Base-by-base conservation (phyloP, 2,888 invertebrate species). In the Isotomurus palustris region DNA sequence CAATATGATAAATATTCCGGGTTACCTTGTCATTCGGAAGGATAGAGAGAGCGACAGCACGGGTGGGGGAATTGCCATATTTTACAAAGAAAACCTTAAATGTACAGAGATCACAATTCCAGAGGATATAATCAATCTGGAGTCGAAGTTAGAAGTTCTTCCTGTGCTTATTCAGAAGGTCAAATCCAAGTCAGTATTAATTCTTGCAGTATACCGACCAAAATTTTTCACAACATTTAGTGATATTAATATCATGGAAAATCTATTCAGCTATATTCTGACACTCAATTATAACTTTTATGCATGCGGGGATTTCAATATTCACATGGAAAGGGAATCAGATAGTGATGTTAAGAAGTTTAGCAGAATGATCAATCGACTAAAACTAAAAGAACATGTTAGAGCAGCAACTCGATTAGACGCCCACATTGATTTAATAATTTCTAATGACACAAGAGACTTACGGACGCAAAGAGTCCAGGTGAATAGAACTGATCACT, bases 1-100 rank as follows among this genome's bases (percentile, higher is more conserved):
- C 8, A 49, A 49, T 22, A 14, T 49, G 35, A 29, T 49, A 4
- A 49, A 19, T 35, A 21, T 49, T 49, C 49, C 49, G 21, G 49
- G 36, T n/a, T 49, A 32, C 21, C 14, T 3, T 19, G 3, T 49
- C 6, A 49, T 21, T 3, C 32, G 49, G 3, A 35, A 4, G 36
- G 49, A 35, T 24, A 49, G 49, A 21, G 8, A 10, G 4, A 19
- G 17, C 10, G 10, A 6, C 6, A 35, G 22, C 25, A 5, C 3
- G 10, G 43, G 43, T 4, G 49, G 49, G n/a, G 49, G 49, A 5
- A 22, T 49, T 5, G 49, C 49, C n/a, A 45, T 45, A 3, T 24
- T 45, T 6, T 17, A 45, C n/a, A 45, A 45, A n/a, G 12, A 10
- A 17, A n/a, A 25, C 4, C 10, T 27, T 24, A 3, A 25, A 5